These are phyloP conservation scores for Solea solea DNA, from an alignment of 2,113 vertebrate species.

Conservation along the genomic window DNA sequence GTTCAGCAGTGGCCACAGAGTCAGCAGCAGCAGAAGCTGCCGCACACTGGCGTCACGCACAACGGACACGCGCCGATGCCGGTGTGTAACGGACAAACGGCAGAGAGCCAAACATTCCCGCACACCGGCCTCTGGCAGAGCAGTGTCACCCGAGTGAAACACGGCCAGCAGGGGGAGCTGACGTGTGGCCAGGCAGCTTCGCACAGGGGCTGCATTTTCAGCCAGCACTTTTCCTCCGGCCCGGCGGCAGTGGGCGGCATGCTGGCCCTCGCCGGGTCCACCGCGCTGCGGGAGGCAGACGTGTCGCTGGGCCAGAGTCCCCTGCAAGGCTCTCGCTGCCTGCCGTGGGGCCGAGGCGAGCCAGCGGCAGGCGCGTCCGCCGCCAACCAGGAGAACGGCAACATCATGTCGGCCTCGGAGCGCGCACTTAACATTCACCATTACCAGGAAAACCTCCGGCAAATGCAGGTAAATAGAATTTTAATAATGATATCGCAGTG, in stretches of 20 bases:
- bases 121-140: not conserved
- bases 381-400: conserved; percentile 28
- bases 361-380: not conserved
- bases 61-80: conserved; percentile 37
- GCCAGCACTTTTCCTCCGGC: conserved; percentile 25
- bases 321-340: conserved; percentile 40
- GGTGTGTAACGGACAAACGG: not conserved
- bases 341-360: conserved; percentile 37
- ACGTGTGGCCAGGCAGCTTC: conserved; percentile 11
- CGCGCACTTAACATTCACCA: conserved; percentile 19
- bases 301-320: conserved; percentile 25
- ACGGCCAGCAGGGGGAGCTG: conserved; percentile 31
- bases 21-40: conserved; percentile 48
- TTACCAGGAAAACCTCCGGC: conserved; percentile 51
- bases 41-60: conserved; percentile 28
- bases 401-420: conserved; percentile 36
- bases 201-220: conserved; percentile 58
- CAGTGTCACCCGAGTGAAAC: conserved; percentile 33
- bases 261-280: conserved; percentile 5
- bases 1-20: conserved; percentile 45
- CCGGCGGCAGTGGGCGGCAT: conserved; percentile 21
- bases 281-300: not conserved
- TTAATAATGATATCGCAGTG: not conserved
- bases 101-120: not conserved
- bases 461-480: conserved; percentile 46